These are phyloP conservation scores for Pocillopora damicornis DNA, from an alignment of 64 coral and sea anemone species.

Conservation along the genomic window DNA sequence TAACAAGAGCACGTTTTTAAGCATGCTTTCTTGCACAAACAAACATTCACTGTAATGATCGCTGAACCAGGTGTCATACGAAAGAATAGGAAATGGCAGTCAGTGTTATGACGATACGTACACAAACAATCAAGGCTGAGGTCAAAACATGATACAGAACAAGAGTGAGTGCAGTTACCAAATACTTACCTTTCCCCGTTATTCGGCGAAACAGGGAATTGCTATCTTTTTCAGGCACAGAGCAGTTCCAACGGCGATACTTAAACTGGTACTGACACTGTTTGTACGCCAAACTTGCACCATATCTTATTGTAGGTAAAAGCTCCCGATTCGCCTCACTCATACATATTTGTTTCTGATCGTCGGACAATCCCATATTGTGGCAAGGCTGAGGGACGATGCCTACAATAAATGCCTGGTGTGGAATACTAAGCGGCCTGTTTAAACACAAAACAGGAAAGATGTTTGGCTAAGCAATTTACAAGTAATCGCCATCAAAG, in stretches of 20 bases:
- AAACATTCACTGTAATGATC: slow-evolving; percentile 7
- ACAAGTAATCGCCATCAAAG: slow-evolving; percentile 30
- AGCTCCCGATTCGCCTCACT: neutral
- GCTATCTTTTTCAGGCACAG: slow-evolving; percentile 32
- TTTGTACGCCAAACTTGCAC: slow-evolving; percentile 26
- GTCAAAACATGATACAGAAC: too few relatives aligned
- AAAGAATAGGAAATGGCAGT: neutral
- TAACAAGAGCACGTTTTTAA: slow-evolving; percentile 8
- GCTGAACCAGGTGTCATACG: slow-evolving; percentile 1
- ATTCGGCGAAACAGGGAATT: slow-evolving; percentile 7
- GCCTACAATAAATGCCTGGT: slow-evolving; percentile 38
- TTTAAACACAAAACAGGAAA: slow-evolving; percentile 32
- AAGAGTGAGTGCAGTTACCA: neutral
- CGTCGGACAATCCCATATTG: slow-evolving; percentile 17
- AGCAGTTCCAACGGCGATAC: slow-evolving; percentile 63
- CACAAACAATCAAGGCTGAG: neutral
- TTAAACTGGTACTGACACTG: slow-evolving; percentile 59
- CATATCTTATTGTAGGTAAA: slow-evolving; percentile 31
- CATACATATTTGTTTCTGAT: neutral
- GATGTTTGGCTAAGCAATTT: slow-evolving; percentile 49
- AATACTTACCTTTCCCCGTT: slow-evolving; percentile 33
- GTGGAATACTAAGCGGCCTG: slow-evolving; percentile 46
- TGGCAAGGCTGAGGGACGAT: neutral
- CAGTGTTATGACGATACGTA: neutral
- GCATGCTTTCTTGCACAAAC: slow-evolving; percentile 25